These are phyloP conservation scores for Lontra canadensis DNA, from an alignment of 2,113 vertebrate species.

Conservation along the genomic window DNA sequence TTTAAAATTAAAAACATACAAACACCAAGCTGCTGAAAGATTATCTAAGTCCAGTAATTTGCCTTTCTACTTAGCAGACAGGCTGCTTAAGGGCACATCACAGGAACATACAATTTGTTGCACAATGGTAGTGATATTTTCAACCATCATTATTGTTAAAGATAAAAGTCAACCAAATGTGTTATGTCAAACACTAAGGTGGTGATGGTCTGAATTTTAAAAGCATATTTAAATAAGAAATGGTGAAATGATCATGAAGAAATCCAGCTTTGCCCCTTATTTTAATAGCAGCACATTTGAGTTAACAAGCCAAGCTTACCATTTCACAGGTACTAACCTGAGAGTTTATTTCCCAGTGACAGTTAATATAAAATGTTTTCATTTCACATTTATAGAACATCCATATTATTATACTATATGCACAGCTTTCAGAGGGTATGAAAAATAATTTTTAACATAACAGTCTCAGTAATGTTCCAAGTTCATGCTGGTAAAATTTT, in stretches of 20 bases:
- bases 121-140: constrained; percentile 83
- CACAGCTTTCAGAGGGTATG: constrained; percentile 7
- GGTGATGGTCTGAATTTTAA: not conserved
- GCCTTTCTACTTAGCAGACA: constrained; percentile 79
- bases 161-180: constrained; percentile 81
- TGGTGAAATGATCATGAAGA: constrained; percentile 38
- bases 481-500: not conserved
- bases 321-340: constrained; percentile 26
- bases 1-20: constrained; percentile 86
- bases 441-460: constrained; percentile 41
- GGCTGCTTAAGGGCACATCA: constrained; percentile 80
- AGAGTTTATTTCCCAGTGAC: constrained; percentile 44
- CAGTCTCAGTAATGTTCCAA: not conserved
- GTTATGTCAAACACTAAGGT: constrained; percentile 71
- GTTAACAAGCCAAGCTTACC: not conserved
- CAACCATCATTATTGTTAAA: constrained; percentile 75
- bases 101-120: constrained; percentile 70
- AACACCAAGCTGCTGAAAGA: constrained; percentile 79
- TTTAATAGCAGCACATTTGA: constrained; percentile 51
- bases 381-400: constrained; percentile 34
- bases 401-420: not conserved
- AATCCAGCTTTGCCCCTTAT: constrained; percentile 21
- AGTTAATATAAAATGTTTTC: constrained; percentile 63
- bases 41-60: constrained; percentile 79
- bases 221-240: constrained; percentile 44